Evolutionary conservation across 2,113 vertebrate species (phyloP).

Genomic region (Chroicocephalus ridibundus): DNA sequence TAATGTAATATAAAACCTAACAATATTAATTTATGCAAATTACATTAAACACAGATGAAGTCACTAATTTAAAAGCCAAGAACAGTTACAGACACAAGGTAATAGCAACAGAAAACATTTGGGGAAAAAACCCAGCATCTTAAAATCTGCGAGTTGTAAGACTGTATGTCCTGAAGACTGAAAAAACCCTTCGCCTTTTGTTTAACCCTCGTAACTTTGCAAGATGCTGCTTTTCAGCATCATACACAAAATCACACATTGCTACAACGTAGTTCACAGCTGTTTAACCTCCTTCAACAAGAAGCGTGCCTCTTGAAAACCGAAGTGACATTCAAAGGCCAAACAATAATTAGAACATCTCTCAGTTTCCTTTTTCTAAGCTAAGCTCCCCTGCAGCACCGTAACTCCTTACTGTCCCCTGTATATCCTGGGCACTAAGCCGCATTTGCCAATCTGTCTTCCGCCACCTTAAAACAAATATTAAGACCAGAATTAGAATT

Average conservation of each 20-base stretch:
- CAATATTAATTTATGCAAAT: slow-evolving; percentile 13
- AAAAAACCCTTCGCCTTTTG: not conserved
- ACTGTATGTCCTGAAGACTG: not conserved
- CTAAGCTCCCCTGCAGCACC: not conserved
- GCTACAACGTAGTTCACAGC: not conserved
- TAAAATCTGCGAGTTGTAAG: not conserved
- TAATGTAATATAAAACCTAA: not conserved
- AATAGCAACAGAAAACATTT: slow-evolving; percentile 48
- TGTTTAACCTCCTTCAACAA: not conserved
- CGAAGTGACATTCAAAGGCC: not conserved
- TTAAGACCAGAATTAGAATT: not conserved
- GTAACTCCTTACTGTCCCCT: not conserved
- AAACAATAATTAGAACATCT: not conserved
- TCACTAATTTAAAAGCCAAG: slow-evolving; percentile 40
- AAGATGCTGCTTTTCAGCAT: not conserved
- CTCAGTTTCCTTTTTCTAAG: not conserved
- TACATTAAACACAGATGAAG: not conserved
- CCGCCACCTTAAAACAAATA: not conserved
- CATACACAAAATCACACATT: not conserved
- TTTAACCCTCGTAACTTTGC: not conserved
- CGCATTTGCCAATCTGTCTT: not conserved
- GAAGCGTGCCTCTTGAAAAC: not conserved
- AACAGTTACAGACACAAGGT: slow-evolving; percentile 33
- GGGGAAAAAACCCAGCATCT: not conserved
- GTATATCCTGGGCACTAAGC: not conserved